Evolutionary conservation across 2,888 invertebrate species (phyloP), one percentile per base, ranked within the genome.

Genomic region (Chalcis sispes): DNA sequence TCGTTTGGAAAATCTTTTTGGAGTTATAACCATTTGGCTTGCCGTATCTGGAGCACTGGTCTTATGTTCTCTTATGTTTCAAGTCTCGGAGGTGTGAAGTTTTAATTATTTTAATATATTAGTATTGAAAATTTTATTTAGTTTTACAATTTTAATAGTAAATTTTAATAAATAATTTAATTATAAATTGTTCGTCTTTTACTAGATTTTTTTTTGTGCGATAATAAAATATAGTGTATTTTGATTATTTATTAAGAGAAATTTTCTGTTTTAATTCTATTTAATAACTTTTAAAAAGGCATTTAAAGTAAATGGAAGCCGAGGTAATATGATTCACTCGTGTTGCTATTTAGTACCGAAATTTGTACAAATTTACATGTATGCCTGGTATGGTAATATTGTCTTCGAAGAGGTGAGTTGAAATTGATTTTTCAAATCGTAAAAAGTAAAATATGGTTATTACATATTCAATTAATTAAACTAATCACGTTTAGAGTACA

Each of bases 11-110:
- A 64, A 69, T 1, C 74, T 82, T 42, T 83, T 82, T 66, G 83
- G 82, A 1, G 77, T 82, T 0, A 74, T 82, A 10, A 71, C 84
- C 2, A 15, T 84, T 8, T 80, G 81, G 71, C 79, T 80, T 73
- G 58, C 82, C 1, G 23, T 79, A 7, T 79, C 81, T 0, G 83
- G 81, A 50, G 81, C 82, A 2, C 29, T 83, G 4, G 77, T 81
- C 0, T 76, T 85, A 46, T 85, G 84, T 67, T 74, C 79, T 0
- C 46, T 81, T 27, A 79, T 85, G 36, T 85, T 81, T 54, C 82
- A 85, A 66, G 72, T 78, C 25, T n/a, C 42, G 2, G 54, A 67
- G 56, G 67, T 67, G 36, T 42, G 13, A 2, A 15, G 3, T 32
- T 32, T 32, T 32, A n/a, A n/a, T n/a, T n/a, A n/a, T n/a, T n/a